Conservation (phyloP, 2,888 invertebrate species). For the Drosophila leonis region DNA sequence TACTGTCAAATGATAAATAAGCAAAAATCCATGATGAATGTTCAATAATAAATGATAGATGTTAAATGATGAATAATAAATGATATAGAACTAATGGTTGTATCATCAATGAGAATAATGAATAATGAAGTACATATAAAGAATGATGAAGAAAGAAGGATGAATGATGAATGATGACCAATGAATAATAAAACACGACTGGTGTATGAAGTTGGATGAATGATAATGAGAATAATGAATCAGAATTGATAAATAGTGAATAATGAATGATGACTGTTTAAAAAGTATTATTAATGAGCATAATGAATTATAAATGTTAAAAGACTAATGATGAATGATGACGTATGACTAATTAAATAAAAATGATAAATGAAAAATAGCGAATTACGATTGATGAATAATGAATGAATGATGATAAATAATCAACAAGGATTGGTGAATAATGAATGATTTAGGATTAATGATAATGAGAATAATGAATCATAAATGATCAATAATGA, state of each 20-base stretch:
- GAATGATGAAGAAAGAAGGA: neutral
- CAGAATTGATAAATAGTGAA: neutral
- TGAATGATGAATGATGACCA: neutral
- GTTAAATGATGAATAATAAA: neutral
- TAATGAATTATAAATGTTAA: neutral
- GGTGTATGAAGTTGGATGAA: too few species aligned
- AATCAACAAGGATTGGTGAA: too few species aligned
- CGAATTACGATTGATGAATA: too few species aligned
- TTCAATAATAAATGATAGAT: neutral
- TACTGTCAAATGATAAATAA: neutral
- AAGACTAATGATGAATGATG: too few species aligned
- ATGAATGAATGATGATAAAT: too few species aligned
- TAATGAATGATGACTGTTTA: neutral
- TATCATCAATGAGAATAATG: too few species aligned
- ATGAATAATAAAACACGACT: too few species aligned
- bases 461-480: neutral
- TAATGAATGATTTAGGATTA: neutral
- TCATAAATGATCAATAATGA: neutral
- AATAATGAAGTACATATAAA: too few species aligned
- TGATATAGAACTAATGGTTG: neutral
- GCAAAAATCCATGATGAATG: neutral
- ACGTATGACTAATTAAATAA: too few species aligned
- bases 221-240: neutral
- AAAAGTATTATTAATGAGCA: too few species aligned
- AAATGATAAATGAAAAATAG: neutral